Conservation (phyloP, 2,797 vertebrate species). For the Enteromius trimaculatus region DNA sequence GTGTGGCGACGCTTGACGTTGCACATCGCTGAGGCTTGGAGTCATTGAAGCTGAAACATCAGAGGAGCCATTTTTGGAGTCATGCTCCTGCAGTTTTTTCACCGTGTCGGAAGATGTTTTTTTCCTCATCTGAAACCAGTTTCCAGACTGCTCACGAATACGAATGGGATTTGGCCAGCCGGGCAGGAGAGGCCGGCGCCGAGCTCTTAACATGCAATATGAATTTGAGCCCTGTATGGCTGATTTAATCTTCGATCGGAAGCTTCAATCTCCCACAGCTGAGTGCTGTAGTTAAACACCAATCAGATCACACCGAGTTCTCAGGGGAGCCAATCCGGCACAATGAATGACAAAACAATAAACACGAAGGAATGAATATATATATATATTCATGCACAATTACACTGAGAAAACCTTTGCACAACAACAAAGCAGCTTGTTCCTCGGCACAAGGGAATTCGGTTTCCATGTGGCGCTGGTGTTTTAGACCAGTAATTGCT, state of each 20-base stretch:
- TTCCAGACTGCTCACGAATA: conserved; percentile 31
- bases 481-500: conserved; percentile 76
- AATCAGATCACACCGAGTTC: conserved; percentile 55
- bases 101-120: conserved; percentile 2
- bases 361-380: conserved; percentile 68
- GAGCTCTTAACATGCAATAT: conserved; percentile 59
- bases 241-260: conserved; percentile 65
- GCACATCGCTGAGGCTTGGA: conserved; percentile 67
- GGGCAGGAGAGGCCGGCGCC: conserved; percentile 50
- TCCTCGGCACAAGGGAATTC: conserved; percentile 76
- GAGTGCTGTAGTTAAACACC: conserved; percentile 69
- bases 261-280: conserved; percentile 48
- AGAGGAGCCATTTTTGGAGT: conserved; percentile 66
- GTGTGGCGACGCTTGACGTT: conserved; percentile 61
- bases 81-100: conserved; percentile 66
- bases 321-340: conserved; percentile 49
- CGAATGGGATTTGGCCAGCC: conserved; percentile 27
- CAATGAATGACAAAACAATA: conserved; percentile 55
- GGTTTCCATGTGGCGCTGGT: conserved; percentile 69
- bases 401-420: conserved; percentile 76
- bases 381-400: conserved; percentile 78
- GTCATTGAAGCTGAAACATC: conserved; percentile 78
- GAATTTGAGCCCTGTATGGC: conserved; percentile 64
- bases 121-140: conserved; percentile 14
- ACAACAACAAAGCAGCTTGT: conserved; percentile 79